Evolutionary conservation across 2,888 invertebrate genomes (phyloP), one percentile per base, ranked within the genome.

Genomic region (Pediacus dermestoides): DNA sequence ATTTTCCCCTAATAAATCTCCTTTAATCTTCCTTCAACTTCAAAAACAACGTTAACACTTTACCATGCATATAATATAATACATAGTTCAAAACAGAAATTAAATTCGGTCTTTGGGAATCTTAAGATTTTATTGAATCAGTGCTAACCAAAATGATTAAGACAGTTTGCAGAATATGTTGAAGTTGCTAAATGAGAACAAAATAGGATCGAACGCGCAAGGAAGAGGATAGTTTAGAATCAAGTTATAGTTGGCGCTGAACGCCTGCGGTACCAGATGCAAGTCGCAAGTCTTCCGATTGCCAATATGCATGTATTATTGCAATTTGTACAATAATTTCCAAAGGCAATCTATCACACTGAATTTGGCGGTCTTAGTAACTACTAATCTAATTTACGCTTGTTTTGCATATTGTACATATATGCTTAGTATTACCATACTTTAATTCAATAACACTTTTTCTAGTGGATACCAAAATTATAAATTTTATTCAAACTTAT

Each of bases 301-400:
- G 60, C 58, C 63, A 63, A 63, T 63, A 61, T 63, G 61, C 63
- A 63, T 63, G 61, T 55, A 63, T 63, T 63, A 62, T 61, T 60
- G 59, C 61, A 61, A 63, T 62, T 62, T 60, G 60, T 59, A 55
- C 55, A 56, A 58, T 63, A 62, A 65, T 61, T 61, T 55, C 53
- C 53, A 57, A 60, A 58, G 58, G 58, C 58, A 55, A 57, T 57
- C 55, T 50, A 55, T 53, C 52, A 39, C 46, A 37, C 32, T 44
- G 45, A 53, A 58, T 56, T 53, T 48, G 52, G 38, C 30, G 47
- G 46, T 45, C 47, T 42, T 42, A 37, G 39, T 22, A 43, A 37
- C 35, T 35, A 27, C 16, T 44, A 46, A 48, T 42, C 28, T 16
- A 31, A 48, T 48, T 44, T 42, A 38, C 21, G 12, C 22, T 33